These are phyloP conservation scores for Phainopepla nitens DNA, from an alignment of 2,113 vertebrate genomes.

Conservation along the genomic window DNA sequence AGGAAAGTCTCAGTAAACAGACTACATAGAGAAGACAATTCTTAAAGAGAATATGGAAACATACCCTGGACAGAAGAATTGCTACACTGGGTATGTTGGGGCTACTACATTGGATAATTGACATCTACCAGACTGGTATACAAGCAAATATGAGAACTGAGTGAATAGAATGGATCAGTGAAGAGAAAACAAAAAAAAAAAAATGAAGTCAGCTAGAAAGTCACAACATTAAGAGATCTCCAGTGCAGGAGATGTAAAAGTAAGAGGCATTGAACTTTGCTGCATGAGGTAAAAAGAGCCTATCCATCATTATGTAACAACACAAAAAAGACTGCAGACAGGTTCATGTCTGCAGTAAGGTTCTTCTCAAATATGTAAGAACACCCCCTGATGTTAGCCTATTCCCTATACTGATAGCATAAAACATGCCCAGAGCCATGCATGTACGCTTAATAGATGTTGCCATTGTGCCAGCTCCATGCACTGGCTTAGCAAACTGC, in stretches of 20 bases:
- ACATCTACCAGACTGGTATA: background rate
- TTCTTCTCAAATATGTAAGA: background rate
- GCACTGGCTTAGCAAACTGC: background rate
- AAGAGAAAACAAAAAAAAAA: background rate
- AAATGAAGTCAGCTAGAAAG: background rate
- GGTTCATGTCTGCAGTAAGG: too few relatives aligned
- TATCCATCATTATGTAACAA: background rate
- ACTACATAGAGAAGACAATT: rapidly evolving
- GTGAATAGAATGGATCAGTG: background rate
- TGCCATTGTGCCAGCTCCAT: background rate
- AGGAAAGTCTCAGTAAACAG: background rate
- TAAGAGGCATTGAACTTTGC: background rate
- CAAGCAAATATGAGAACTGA: background rate
- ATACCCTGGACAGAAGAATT: background rate
- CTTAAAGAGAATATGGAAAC: background rate
- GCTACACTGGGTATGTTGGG: background rate
- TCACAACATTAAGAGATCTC: background rate
- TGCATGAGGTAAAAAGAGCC: background rate
- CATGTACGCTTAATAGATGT: background rate
- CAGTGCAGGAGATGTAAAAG: background rate
- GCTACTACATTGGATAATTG: background rate
- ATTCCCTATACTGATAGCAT: background rate
- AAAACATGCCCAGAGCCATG: background rate
- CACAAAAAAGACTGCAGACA: too few relatives aligned
- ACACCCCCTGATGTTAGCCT: background rate